A percentile compares a stretch with the other conserved stretches of the same genome.
phyloP scores from a whole-genome alignment of 2,888 invertebrate genomes.

The Diaphora mendica region DNA sequence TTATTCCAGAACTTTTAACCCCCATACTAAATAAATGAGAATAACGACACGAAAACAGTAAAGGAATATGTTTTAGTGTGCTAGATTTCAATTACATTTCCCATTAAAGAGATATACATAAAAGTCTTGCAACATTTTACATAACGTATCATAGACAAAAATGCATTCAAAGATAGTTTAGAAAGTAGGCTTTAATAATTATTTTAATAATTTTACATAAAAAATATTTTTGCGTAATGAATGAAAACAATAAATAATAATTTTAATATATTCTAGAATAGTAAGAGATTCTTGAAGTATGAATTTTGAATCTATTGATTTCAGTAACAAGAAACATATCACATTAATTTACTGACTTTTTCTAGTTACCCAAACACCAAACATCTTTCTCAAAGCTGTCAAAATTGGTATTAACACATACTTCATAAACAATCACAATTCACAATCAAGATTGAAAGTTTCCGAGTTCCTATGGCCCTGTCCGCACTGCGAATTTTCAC shows the following conservation, averaged over 20 bases:
- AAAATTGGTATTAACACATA: not conserved
- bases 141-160: slow-evolving; percentile 36
- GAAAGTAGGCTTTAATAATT: not conserved
- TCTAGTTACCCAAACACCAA: not conserved
- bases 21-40: not conserved
- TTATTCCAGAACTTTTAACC: no score
- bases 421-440: not conserved
- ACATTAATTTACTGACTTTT: not conserved
- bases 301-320: not conserved
- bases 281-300: not conserved
- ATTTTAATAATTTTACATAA: no score
- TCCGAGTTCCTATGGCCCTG: not conserved
- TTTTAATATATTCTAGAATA: not conserved
- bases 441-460: not conserved
- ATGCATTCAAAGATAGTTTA: slow-evolving; percentile 6
- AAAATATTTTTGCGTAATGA: not conserved
- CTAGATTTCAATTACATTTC: not conserved
- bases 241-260: not conserved
- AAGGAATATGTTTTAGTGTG: not conserved
- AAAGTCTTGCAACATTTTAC: slow-evolving; percentile 20
- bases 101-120: slow-evolving; percentile 17
- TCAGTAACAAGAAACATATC: not conserved
- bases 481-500: no score
- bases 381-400: not conserved
- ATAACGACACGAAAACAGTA: not conserved